Evolutionary conservation across 2,113 vertebrate genomes (phyloP), one percentile per base, ranked within the genome.

Genomic region (Asarcornis scutulata): DNA sequence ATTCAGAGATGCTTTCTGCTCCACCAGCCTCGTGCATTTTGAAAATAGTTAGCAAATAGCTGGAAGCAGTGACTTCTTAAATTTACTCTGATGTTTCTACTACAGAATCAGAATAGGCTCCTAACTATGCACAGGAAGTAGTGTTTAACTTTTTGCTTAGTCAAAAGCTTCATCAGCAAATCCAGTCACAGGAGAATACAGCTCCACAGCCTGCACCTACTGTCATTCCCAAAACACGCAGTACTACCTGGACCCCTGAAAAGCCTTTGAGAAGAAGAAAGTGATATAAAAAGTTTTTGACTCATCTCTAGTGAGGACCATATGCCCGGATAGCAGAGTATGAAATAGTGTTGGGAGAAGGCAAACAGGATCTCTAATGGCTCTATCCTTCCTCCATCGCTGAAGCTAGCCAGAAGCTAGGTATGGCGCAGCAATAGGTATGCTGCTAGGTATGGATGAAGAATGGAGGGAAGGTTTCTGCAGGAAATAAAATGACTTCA

Each of bases 1-100:
- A 77, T 40, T 67, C 36, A 23, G 34, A 71, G 59, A 77, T 66
- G 58, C 59, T 46, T 90, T 80, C 75, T 88, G 71, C 63, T 88
- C 46, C 62, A 80, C 63, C 72, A 94, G 86, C 72, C 86, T 34
- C 26, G 50, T 44, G 88, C 59, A 77, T 77, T 88, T 83, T 83
- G 76, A 80, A 94, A 55, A 88, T 90, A 91, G 34, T 69, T 31
- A 92, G 48, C 38, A 89, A 89, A 91, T 40, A 86, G 83, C 90
- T 90, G n/a, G 59, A 64, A 68, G 64, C 83, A 88, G 83, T 3
- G 3, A 80, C 60, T 88, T 91, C 83, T 77, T 60, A 0, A 22
- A 88, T 86, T 92, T 93, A 67, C 52, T 91, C 80, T 83, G 72
- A 90, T 27, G 2, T 86, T 86, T 90, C 79, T 67, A 71, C 59